Evolutionary conservation across 2,113 vertebrate genomes (phyloP), one percentile per base, ranked within the genome.

Genomic region (Lasiurus borealis): DNA sequence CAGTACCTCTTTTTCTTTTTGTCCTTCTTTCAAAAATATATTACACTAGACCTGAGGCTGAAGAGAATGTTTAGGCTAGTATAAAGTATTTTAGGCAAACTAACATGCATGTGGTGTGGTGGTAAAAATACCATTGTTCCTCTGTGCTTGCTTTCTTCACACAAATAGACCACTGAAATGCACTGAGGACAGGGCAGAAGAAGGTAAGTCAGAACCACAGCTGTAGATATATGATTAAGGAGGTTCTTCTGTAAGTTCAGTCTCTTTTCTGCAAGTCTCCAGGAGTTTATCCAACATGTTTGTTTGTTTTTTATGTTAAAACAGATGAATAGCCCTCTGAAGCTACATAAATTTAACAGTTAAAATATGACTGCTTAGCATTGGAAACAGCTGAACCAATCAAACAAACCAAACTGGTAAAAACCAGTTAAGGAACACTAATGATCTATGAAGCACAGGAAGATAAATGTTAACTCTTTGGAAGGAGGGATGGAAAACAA

Each of bases 401-500:
- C 48, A 46, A 85, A 59, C 16, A 64, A 75, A n/a, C 1, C 11
- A n/a, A 81, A 66, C 4, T 21, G 40, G 8, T 46, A 11, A 50
- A 66, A 71, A 57, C 15, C 50, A 68, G 8, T 44, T 14, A 89
- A 78, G 29, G 13, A 23, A 59, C 21, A 46, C 4, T 13, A 11
- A 46, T 46, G 36, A 6, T 2, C 50, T n/a, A n/a, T 15, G 16
- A 80, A 15, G 13, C 21, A 57, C 0, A 36, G 50, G 6, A 57
- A 85, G 8, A 29, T 15, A 44, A 12, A 14, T 27, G 6, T 50
- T 85, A 27, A 71, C 40, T 76, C 13, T 75, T 19, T 76, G 9
- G n/a, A 7, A 46, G 4, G 31, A 77, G 5, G 0, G 9, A 23
- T 54, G 8, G 0, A 3, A 6, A 2, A 3, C 23, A 16, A 48